Conservation (phyloP, 2,113 vertebrate species). For the Syngnathus typhle region DNA sequence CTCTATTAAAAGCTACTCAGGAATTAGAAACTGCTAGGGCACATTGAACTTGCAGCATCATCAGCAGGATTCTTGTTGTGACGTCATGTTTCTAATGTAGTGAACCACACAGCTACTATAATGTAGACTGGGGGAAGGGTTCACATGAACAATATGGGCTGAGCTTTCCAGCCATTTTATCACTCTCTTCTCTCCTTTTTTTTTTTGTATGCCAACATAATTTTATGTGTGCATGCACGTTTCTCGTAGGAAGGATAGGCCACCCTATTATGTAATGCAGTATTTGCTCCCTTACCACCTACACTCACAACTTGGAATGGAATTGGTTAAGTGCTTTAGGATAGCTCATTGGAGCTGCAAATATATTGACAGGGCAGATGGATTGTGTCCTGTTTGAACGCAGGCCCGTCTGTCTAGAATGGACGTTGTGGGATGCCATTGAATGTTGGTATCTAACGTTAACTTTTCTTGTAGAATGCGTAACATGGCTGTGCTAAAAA, state of each 20-base stretch:
- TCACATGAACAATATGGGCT: slow-evolving; percentile 18
- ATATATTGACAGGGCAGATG: slow-evolving; percentile 22
- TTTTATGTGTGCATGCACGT: not conserved
- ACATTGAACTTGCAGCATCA: slow-evolving; percentile 19
- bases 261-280: slow-evolving; percentile 21
- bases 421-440: not conserved
- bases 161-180: slow-evolving; percentile 9
- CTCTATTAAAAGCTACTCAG: no score
- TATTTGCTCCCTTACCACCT: not conserved
- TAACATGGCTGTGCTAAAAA: not conserved
- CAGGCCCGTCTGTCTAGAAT: not conserved
- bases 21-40: not conserved
- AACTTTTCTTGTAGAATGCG: not conserved
- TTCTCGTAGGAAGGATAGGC: not conserved
- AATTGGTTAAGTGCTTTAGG: slow-evolving; percentile 45
- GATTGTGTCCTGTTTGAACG: slow-evolving; percentile 8
- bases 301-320: slow-evolving; percentile 4
- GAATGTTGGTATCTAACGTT: not conserved
- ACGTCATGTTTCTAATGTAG: slow-evolving; percentile 34
- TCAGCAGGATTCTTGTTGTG: slow-evolving; percentile 34
- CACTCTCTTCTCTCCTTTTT: slow-evolving; percentile 9
- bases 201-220: not conserved
- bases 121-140: slow-evolving; percentile 44
- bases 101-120: slow-evolving; percentile 45
- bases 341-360: slow-evolving; percentile 6